Evolutionary conservation across 2,888 invertebrate genomes (phyloP).

Genomic region (Agelastica alni): DNA sequence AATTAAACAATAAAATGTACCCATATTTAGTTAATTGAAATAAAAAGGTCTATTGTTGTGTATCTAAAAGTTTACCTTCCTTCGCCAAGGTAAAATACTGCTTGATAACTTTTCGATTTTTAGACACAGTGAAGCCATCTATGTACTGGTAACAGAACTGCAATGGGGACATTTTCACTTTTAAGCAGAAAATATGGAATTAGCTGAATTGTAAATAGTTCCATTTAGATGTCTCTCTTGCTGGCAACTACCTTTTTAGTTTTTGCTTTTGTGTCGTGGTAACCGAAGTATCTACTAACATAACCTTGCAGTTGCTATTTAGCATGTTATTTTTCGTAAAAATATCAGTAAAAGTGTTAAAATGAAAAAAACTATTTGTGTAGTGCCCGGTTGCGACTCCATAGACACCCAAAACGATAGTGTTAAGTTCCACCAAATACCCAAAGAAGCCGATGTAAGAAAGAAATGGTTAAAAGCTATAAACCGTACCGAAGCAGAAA

Average conservation of each 20-base stretch:
- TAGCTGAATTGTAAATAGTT: no score
- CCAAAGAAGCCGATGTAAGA: slow-evolving; percentile 46
- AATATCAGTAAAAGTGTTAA: slow-evolving; percentile 15
- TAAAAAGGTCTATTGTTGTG: no score
- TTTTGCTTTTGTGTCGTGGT: slow-evolving; percentile 28
- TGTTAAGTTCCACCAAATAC: slow-evolving; percentile 28
- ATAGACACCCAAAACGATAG: slow-evolving; percentile 14
- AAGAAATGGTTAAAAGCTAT: slow-evolving; percentile 63
- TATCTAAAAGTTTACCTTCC: no score
- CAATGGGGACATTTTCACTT: no score
- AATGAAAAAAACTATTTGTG: slow-evolving; percentile 31
- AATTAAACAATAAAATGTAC: no score
- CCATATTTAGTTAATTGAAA: no score
- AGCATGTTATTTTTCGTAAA: slow-evolving; percentile 28
- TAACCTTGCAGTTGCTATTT: slow-evolving; percentile 31
- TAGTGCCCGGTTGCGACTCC: slow-evolving; percentile 29
- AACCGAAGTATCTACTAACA: slow-evolving; percentile 29
- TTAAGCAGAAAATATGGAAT: no score
- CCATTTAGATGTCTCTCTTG: slow-evolving; percentile 19
- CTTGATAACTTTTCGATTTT: no score
- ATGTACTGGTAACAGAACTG: no score
- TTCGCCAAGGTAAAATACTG: no score
- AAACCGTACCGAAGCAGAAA: slow-evolving; percentile 48
- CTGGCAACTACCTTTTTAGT: slow-evolving; percentile 8
- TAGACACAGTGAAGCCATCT: no score